A percentile compares a stretch with the other conserved stretches of the same genome.
These are phyloP conservation scores for Trichonephila clavata DNA, from an alignment of 1,140 invertebrate genomes.

Conservation along the genomic window DNA sequence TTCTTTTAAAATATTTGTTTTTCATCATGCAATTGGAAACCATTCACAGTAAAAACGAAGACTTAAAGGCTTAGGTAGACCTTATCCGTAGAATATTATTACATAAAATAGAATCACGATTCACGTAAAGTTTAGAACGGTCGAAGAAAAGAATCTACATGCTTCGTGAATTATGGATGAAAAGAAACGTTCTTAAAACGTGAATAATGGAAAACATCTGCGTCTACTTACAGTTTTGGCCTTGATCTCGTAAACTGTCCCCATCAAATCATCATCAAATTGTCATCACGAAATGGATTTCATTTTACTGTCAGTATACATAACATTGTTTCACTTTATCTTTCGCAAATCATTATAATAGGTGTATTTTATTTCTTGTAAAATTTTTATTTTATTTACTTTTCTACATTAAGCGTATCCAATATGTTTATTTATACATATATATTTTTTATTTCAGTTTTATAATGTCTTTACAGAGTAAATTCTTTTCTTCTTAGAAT, in stretches of 20 bases:
- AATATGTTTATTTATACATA: not conserved
- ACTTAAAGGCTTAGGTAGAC: no score
- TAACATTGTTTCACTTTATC: not conserved
- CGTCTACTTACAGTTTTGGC: not conserved
- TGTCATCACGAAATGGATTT: constrained; percentile 15
- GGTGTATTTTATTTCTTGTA: not conserved
- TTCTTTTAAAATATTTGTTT: no score
- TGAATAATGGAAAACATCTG: constrained; percentile 3
- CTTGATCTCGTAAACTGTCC: constrained; percentile 1
- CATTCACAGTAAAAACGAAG: no score
- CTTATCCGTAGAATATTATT: no score
- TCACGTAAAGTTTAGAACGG: no score
- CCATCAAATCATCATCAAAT: constrained; percentile 1
- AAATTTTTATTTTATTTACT: not conserved
- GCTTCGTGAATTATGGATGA: not conserved
- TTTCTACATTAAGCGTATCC: not conserved
- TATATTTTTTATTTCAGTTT: not conserved
- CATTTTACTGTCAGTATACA: not conserved
- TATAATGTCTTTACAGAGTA: not conserved
- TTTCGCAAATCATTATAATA: not conserved
- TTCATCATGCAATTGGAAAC: no score
- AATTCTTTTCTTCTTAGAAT: not conserved
- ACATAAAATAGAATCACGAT: no score
- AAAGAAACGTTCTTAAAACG: not conserved
- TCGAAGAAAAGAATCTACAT: not conserved